phyloP scores from a whole-genome alignment of 2,888 invertebrate genomes.

The Heliconius aoede region DNA sequence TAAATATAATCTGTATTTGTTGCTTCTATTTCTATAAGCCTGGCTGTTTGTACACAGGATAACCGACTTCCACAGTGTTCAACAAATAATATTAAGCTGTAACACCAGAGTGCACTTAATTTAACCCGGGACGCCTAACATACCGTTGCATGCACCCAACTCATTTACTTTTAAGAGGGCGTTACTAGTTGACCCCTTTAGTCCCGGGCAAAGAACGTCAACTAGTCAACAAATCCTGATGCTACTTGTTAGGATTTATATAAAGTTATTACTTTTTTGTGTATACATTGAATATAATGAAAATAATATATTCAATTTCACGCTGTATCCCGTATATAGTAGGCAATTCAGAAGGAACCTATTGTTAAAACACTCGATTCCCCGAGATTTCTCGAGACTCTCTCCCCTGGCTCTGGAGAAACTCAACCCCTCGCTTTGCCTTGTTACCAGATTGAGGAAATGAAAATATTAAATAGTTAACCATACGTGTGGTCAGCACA shows the following conservation, averaged over 20 bases:
- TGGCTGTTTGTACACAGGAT: not conserved
- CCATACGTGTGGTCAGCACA: too few relatives aligned
- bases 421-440: too few relatives aligned
- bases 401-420: too few relatives aligned
- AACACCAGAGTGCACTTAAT: conserved; percentile 59
- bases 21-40: not conserved
- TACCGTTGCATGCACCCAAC: conserved; percentile 67
- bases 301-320: not conserved
- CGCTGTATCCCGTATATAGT: too few relatives aligned
- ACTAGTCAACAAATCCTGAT: conserved; percentile 37
- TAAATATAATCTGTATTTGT: not conserved
- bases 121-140: conserved; percentile 60
- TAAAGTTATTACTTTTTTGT: not conserved
- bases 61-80: not conserved
- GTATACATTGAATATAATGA: not conserved
- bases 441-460: too few relatives aligned
- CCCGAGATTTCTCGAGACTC: too few relatives aligned
- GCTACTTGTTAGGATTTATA: conserved; percentile 26
- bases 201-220: conserved; percentile 58
- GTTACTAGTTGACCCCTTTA: conserved; percentile 71
- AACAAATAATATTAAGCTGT: conserved; percentile 13
- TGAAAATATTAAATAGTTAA: too few relatives aligned
- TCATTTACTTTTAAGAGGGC: conserved; percentile 65
- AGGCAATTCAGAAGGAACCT: too few relatives aligned
- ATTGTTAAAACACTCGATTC: too few relatives aligned